These are phyloP conservation scores for Hypomesus transpacificus DNA, from an alignment of 2,113 vertebrate species.

Conservation along the genomic window DNA sequence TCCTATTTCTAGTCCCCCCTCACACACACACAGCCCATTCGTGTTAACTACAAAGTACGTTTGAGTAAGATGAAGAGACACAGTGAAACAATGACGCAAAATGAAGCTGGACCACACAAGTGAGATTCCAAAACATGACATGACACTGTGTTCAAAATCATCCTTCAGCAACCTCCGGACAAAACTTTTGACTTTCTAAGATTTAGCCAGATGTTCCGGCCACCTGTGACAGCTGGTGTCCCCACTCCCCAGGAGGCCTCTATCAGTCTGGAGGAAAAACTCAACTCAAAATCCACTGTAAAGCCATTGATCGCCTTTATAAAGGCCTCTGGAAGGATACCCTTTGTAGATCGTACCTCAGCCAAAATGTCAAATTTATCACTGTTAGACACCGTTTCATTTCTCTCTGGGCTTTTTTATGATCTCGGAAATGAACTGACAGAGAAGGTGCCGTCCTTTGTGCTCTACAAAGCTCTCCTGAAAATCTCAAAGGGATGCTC, in stretches of 20 bases:
- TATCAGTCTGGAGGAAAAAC: conserved; percentile 41
- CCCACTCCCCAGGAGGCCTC: conserved; percentile 30
- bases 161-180: conserved; percentile 37
- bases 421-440: not conserved
- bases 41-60: no score
- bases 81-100: not conserved
- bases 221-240: conserved; percentile 51
- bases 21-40: no score
- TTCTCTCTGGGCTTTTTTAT: not conserved
- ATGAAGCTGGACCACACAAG: not conserved
- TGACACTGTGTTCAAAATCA: conserved; percentile 10
- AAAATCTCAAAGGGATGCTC: not conserved
- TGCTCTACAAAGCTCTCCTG: not conserved
- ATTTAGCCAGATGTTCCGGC: conserved; percentile 59
- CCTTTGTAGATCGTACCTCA: conserved; percentile 30
- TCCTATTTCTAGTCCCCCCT: not conserved
- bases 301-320: conserved; percentile 47
- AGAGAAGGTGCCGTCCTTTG: not conserved
- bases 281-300: conserved; percentile 27
- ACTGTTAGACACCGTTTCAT: not conserved
- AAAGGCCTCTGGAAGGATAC: conserved; percentile 66
- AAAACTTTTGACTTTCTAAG: conserved; percentile 49
- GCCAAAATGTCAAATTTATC: conserved; percentile 39
- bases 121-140: not conserved
- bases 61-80: not conserved